A percentile compares a stretch with the other conserved stretches of the same genome.
Conservation (phyloP, 2,888 invertebrate genomes). For the Cataglyphis altisquamis region DNA sequence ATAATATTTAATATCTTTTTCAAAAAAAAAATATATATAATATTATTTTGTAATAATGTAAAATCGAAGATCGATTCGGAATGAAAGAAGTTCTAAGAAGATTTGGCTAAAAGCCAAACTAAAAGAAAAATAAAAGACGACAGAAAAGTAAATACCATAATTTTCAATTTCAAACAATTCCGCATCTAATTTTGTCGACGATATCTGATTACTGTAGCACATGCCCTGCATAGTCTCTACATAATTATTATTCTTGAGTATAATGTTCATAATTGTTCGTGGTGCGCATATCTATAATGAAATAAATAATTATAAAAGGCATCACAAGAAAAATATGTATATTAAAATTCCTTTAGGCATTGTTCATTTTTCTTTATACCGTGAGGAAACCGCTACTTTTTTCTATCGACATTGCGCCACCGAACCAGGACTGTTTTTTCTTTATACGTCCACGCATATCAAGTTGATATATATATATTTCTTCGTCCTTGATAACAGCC, state of each 20-base stretch:
- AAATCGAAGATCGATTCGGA: background rate
- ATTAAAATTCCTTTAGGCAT: background rate
- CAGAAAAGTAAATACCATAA: constrained; percentile 14
- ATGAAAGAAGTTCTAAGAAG: background rate
- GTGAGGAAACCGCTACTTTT: constrained; percentile 81
- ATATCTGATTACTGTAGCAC: constrained; percentile 74
- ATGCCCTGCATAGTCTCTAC: constrained; percentile 78
- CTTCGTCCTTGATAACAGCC: constrained; percentile 59
- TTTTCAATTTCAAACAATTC: constrained; percentile 13
- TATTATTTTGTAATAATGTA: background rate
- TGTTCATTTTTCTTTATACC: constrained; percentile 57
- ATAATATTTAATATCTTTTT: background rate
- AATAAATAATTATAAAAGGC: background rate
- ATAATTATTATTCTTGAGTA: background rate
- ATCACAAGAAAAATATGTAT: background rate
- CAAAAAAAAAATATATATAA: background rate
- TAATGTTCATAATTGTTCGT: constrained; percentile 70
- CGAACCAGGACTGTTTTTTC: constrained; percentile 87
- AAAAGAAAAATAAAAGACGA: background rate
- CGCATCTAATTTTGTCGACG: constrained; percentile 10
- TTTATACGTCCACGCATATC: constrained; percentile 63
- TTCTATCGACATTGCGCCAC: constrained; percentile 87
- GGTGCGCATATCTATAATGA: constrained; percentile 79
- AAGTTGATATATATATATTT: constrained; percentile 52
- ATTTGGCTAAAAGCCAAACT: background rate